Evolutionary conservation across 1,140 invertebrate genomes (phyloP), one percentile per base, ranked within the genome.

Genomic region (Formica selysi): DNA sequence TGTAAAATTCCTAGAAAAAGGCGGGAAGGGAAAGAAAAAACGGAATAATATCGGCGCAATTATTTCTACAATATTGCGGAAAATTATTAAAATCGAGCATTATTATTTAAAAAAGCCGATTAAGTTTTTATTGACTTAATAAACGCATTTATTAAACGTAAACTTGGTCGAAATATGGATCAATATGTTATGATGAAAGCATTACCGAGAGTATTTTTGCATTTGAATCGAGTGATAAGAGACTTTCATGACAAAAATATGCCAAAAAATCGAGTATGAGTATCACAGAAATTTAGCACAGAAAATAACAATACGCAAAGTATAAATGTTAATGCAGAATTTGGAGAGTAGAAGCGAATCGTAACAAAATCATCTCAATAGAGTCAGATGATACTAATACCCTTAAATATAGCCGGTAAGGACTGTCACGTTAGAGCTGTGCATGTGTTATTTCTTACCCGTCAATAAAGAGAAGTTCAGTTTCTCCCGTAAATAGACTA

Each of bases 381-480:
- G 32, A 36, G 36, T 74, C 51, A n/a, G 4, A 41, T 62, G 38
- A 44, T 36, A 76, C 38, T 78, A 64, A 48, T 44, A 65, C 16
- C 38, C 13, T 64, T 32, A 65, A 67, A 67, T 79, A 68, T 26
- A 44, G 26, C 4, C 68, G 1, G n/a, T 26, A 73, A 61, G 38
- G 6, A 61, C 36, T 44, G 57, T 51, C 32, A 57, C 38, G 32
- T 65, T 44, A 70, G 83, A 41, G 16, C 16, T 57, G 62, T 76
- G 44, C 57, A 22, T 79, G 62, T 89, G 91, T 92, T 92, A 87
- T 92, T 91, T 90, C 81, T 92, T 64, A 64, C 54, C 73, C 61
- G 44, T 87, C 87, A 92, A 92, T 92, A 92, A 92, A 86, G 48
- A 86, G 74, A 78, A 73, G 48, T 74, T 62, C 41, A 64, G 38